Percentiles rank a stretch among this genome's conserved stretches.
These are phyloP conservation scores for Eunapius fragilis DNA, from an alignment of 37 sponge, comb jelly and placozoan genomes.

Conservation along the genomic window DNA sequence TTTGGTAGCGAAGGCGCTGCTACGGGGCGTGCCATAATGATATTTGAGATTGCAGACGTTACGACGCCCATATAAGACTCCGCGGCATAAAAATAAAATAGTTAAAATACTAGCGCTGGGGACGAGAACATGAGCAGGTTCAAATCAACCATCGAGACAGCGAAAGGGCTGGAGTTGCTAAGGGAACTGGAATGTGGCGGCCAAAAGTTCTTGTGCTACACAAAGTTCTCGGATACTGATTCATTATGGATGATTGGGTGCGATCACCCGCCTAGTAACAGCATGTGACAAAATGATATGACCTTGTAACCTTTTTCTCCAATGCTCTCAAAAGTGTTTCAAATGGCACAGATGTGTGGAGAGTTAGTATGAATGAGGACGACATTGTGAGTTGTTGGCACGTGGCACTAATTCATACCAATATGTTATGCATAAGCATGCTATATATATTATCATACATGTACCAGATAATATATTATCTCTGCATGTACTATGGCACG, in stretches of 20 bases:
- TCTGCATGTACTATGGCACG: no score
- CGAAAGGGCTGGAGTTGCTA: constrained; percentile 4
- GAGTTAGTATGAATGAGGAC: constrained; percentile 13
- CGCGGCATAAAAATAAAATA: neutral
- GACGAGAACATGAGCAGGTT: neutral
- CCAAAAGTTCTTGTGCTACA: constrained; percentile 17
- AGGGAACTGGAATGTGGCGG: constrained; percentile 7
- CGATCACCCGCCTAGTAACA: neutral
- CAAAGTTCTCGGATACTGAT: constrained; percentile 21
- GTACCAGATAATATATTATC: no score
- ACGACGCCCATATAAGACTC: neutral
- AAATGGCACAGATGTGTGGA: constrained; percentile 47
- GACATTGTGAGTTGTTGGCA: constrained; percentile 18
- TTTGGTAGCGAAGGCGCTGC: neutral
- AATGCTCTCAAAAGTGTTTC: constrained; percentile 20
- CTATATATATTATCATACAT: no score
- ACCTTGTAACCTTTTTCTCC: no score
- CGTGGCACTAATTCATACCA: no score
- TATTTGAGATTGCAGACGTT: neutral
- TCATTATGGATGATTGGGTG: constrained; percentile 25
- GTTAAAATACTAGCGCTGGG: neutral
- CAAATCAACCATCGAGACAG: neutral
- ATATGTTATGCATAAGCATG: no score
- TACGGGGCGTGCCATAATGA: neutral
- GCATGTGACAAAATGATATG: neutral